Evolutionary conservation across 1,140 invertebrate genomes (phyloP).

Genomic region (Nilaparvata lugens): DNA sequence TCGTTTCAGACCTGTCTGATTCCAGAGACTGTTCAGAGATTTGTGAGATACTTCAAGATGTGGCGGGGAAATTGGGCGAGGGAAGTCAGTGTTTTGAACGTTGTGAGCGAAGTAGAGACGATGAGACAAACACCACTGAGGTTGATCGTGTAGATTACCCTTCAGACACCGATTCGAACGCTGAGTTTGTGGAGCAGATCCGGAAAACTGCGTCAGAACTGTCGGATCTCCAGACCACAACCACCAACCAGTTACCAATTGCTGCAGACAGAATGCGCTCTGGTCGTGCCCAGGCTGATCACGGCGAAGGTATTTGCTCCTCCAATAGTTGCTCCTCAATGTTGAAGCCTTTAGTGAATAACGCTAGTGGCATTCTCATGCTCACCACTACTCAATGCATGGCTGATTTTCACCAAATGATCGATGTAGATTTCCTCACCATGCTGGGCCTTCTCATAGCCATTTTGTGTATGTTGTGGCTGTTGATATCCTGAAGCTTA

Average conservation of each 20-base stretch:
- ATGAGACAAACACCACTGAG: neutral
- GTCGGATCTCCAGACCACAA: neutral
- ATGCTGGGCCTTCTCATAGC: slow-evolving; percentile 56
- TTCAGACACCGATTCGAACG: neutral
- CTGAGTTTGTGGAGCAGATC: neutral
- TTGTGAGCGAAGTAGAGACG: neutral
- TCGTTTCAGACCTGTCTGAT: neutral
- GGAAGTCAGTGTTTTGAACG: neutral
- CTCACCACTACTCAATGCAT: slow-evolving; percentile 51
- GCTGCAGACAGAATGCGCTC: neutral
- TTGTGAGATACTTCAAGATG: neutral
- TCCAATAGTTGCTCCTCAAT: slow-evolving; percentile 3
- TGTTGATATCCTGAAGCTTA: slow-evolving; percentile 10
- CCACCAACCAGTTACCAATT: neutral
- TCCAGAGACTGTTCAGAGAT: neutral
- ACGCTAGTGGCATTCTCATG: slow-evolving; percentile 40
- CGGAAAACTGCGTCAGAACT: neutral
- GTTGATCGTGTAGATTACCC: neutral
- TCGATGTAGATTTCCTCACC: slow-evolving; percentile 52
- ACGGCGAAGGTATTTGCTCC: slow-evolving; percentile 5
- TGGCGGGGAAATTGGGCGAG: neutral
- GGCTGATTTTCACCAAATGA: slow-evolving; percentile 51
- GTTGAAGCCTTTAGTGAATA: neutral
- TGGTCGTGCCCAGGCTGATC: neutral
- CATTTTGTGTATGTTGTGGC: slow-evolving; percentile 49